Evolutionary conservation across 2,113 vertebrate species (phyloP), one percentile per base, ranked within the genome.

Genomic region (Montifringilla adamsi): DNA sequence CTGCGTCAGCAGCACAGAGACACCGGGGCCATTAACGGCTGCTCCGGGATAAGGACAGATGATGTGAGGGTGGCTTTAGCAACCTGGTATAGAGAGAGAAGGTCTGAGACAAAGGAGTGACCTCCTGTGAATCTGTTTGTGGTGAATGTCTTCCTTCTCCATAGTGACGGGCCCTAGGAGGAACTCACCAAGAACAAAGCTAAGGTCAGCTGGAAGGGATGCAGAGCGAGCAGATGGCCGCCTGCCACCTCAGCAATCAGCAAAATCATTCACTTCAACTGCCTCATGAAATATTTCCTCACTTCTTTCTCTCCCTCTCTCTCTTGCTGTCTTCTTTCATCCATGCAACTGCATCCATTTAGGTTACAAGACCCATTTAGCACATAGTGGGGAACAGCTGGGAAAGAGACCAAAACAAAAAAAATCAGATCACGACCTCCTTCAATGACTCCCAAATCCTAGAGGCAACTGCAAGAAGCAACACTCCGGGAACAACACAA

Each of bases 181-280:
- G 76, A 95, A 60, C 49, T 37, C 64, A 30, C 46, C 59, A 67
- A 81, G 76, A 93, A 86, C 91, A 88, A 93, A 95, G 43, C 75
- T 90, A 85, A 95, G 63, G 87, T 83, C 85, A 94, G 47, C 37
- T 20, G 43, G 33, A 74, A 73, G 49, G 75, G 81, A 92, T 27
- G 11, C 6, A 10, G 67, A 77, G 68, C 0, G 0, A 88, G 90
- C 94, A 96, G 93, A 95, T 93, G 94, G 92, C 82, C 0, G 0
- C 56, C 95, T 72, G 73, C 92, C 90, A 92, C 73, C 83, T 93
- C 79, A 39, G 58, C 44, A 10, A 15, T 73, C 89, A 91, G 72
- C 77, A 79, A 64, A 68, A 89, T 69, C 84, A 79, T 73, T 89
- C 50, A 55, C 70, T 87, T 87, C 55, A 79, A 69, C 24, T 63